These are phyloP conservation scores for Vanessa tameamea DNA, from an alignment of 1,140 invertebrate species.

Conservation along the genomic window DNA sequence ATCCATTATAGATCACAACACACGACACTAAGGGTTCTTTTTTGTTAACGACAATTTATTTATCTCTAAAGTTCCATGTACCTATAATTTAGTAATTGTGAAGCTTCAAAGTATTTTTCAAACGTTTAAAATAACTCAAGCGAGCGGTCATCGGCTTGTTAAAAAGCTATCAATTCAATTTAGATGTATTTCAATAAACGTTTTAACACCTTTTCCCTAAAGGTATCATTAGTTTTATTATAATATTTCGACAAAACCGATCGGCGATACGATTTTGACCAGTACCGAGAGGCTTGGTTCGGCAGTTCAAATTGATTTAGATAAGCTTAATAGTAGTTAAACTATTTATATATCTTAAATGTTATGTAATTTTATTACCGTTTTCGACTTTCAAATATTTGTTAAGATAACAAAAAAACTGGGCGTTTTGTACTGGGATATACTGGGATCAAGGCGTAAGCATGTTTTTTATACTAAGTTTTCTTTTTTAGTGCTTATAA, in stretches of 20 bases:
- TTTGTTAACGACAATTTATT: not conserved
- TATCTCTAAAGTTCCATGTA: not conserved
- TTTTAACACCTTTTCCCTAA: slow-evolving; percentile 78
- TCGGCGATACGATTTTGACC: slow-evolving; percentile 36
- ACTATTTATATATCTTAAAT: too few relatives aligned
- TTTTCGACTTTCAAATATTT: too few relatives aligned
- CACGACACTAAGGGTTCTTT: too few relatives aligned
- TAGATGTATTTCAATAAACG: slow-evolving; percentile 77
- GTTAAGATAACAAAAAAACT: too few relatives aligned
- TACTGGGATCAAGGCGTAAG: too few relatives aligned
- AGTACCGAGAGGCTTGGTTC: not conserved
- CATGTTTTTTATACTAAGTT: too few relatives aligned
- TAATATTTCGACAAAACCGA: slow-evolving; percentile 48
- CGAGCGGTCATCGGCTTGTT: slow-evolving; percentile 68
- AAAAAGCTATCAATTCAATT: slow-evolving; percentile 78
- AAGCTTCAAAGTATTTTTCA: slow-evolving; percentile 22
- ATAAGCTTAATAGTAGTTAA: not conserved
- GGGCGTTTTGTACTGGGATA: too few relatives aligned
- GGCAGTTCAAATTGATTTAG: not conserved
- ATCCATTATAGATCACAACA: too few relatives aligned
- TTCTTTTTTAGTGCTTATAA: too few relatives aligned
- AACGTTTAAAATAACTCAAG: slow-evolving; percentile 45
- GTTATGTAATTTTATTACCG: too few relatives aligned
- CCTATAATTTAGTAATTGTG: slow-evolving; percentile 22
- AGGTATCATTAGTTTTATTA: slow-evolving; percentile 76